These are phyloP conservation scores for Noctilio leporinus DNA, from an alignment of 2,113 vertebrate species.

Conservation along the genomic window DNA sequence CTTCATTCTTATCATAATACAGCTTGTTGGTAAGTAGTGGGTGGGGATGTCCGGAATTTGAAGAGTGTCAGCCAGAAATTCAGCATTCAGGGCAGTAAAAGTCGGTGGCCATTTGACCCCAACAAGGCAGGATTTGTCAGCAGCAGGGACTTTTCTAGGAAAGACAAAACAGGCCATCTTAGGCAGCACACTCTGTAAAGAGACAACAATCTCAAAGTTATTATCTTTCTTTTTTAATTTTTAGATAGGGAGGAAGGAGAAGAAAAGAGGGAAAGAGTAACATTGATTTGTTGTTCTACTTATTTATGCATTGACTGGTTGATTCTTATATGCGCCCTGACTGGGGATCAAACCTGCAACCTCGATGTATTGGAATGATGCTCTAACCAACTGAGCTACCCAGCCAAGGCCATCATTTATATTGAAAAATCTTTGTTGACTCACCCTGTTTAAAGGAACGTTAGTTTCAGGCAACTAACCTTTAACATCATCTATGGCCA, in stretches of 20 bases:
- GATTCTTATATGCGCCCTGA: no score
- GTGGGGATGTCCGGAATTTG: background rate
- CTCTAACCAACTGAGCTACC: no score
- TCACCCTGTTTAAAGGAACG: background rate
- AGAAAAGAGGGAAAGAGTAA: no score
- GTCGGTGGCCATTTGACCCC: background rate
- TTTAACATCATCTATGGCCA: background rate
- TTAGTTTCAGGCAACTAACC: background rate
- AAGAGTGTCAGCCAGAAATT: background rate
- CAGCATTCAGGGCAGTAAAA: background rate
- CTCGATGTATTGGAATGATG: no score
- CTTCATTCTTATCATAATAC: background rate
- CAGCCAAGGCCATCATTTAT: background rate
- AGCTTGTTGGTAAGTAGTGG: background rate
- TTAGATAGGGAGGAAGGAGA: no score
- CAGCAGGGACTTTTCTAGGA: background rate
- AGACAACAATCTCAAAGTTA: background rate
- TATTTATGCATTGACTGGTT: no score
- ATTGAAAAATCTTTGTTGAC: background rate
- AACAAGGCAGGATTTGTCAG: background rate
- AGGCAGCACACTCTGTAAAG: background rate
- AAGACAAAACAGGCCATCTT: background rate
- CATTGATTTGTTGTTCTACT: no score
- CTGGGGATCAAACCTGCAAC: no score
- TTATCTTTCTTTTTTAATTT: no score